Conservation (phyloP, 2,113 vertebrate species). For the Gavialis gangeticus region DNA sequence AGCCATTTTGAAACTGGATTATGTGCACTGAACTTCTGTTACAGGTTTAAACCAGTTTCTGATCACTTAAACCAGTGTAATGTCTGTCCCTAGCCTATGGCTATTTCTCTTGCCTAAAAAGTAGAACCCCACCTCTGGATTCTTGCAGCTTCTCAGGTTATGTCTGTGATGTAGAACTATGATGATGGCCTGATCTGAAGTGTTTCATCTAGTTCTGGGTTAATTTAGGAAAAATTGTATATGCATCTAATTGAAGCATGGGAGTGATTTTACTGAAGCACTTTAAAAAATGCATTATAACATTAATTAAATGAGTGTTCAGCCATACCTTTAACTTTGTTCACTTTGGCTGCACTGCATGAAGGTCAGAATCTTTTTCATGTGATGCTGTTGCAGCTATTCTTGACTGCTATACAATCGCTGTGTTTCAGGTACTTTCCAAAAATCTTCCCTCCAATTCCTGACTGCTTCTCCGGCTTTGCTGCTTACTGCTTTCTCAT, state of each 20-base stretch:
- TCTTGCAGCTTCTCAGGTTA: background rate
- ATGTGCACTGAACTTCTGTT: no score
- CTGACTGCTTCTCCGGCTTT: background rate
- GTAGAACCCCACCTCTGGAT: background rate
- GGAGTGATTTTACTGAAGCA: constrained; percentile 30
- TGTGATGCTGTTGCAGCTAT: background rate
- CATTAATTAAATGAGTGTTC: constrained; percentile 12
- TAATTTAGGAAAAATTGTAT: background rate
- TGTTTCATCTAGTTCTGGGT: constrained; percentile 27
- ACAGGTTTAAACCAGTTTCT: no score
- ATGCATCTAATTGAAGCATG: background rate
- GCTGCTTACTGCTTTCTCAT: background rate
- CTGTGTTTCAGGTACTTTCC: constrained; percentile 21
- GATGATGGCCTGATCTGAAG: background rate
- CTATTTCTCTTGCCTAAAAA: background rate
- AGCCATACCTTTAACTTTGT: background rate
- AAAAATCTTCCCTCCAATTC: background rate
- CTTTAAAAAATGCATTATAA: constrained; percentile 29
- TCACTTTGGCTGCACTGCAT: background rate
- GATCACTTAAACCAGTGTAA: background rate
- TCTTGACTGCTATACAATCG: constrained; percentile 2
- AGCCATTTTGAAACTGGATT: no score
- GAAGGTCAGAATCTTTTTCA: background rate
- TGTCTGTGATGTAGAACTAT: background rate
- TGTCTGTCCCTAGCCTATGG: background rate